Conservation (phyloP, 2,888 invertebrate genomes). For the Dusona sp. region DNA sequence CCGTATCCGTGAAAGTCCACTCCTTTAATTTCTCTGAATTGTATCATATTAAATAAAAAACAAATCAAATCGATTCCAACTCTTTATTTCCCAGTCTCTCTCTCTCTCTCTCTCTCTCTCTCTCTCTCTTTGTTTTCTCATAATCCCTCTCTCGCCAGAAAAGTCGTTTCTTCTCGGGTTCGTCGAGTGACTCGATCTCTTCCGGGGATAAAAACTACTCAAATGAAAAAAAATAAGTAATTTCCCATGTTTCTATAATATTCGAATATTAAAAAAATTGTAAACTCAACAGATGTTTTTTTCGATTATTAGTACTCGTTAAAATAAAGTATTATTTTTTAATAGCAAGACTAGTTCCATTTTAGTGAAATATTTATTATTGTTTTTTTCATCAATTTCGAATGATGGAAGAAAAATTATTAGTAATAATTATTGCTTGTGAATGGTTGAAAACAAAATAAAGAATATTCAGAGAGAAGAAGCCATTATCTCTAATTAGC, state of each 20-base stretch:
- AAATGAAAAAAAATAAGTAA: background rate
- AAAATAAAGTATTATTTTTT: background rate
- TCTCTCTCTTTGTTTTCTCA: constrained; percentile 31
- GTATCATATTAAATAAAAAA: constrained; percentile 61
- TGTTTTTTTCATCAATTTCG: background rate
- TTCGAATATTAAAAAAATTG: background rate
- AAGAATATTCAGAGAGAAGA: background rate
- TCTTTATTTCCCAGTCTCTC: constrained; percentile 54
- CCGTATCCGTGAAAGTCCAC: no score
- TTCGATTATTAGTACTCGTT: background rate
- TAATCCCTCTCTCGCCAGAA: constrained; percentile 25
- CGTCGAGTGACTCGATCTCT: constrained; percentile 13
- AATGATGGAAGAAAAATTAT: background rate
- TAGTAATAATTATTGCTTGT: background rate
- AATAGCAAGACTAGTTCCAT: background rate
- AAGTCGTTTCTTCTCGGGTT: constrained; percentile 28
- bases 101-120: constrained; percentile 53
- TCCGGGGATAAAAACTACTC: background rate
- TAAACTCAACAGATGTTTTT: background rate
- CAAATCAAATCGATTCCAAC: constrained; percentile 48
- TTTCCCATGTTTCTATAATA: no score
- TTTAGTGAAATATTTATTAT: background rate
- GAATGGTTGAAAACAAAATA: background rate
- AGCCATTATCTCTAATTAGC: background rate
- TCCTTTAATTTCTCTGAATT: constrained; percentile 70